Evolutionary conservation across 2,113 vertebrate species (phyloP), one percentile per base, ranked within the genome.

Genomic region (Edolisoma coerulescens): DNA sequence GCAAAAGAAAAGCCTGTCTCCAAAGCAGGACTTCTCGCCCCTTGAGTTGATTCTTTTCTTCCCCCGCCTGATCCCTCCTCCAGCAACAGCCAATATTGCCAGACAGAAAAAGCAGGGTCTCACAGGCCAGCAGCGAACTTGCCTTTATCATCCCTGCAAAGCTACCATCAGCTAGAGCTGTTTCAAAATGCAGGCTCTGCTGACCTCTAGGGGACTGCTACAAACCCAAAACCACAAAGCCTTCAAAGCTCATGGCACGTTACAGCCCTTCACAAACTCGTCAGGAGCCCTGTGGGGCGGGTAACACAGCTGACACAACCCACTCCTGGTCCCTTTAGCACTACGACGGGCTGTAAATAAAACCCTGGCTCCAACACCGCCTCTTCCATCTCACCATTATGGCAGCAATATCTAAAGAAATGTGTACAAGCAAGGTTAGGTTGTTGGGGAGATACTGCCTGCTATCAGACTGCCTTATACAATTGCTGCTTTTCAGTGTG

Each of bases 171-270:
- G 30, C 53, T 70, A 5, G 16, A 80, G 49, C 30, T 4, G 30
- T 26, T 87, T 63, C 50, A 79, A 89, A 80, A 59, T 50, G 68
- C 87, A 95, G 93, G 81, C 76, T 86, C 67, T 96, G 94, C 97
- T 98, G 98, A 96, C 98, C 97, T 96, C 98, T 98, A 98, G 97
- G 97, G 98, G 97, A 94, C 85, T 59, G 60, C 79, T 74, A 89
- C 89, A 73, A 97, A 95, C 28, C 61, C 93, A 93, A 69, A 90
- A 75, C 0, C 26, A 23, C 11, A 16, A 56, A 60, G 61, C 28
- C 41, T 71, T 76, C 65, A 61, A 56, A 71, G 65, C 65, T 53
- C 57, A 2, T 2, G 35, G 44, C 32, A 9, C 0, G 4, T 33
- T 30, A 52, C 49, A 47, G 33, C 61, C 35, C n/a, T 37, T 41